Base-by-base conservation (phyloP, 2,113 vertebrate genomes). In the Psittacus erithacus region DNA sequence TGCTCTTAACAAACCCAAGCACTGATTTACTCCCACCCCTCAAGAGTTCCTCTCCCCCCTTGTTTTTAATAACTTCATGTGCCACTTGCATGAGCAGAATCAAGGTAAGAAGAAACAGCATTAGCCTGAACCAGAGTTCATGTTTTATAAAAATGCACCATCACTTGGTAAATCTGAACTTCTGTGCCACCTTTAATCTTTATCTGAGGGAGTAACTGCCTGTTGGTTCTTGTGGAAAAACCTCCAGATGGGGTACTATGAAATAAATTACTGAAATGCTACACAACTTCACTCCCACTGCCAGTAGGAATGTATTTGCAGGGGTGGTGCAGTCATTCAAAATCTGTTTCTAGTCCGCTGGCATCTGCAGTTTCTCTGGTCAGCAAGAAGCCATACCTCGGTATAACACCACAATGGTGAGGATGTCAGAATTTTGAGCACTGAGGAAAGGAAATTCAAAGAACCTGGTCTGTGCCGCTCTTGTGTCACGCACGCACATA, bases 391-490 rank as follows among this genome's bases (percentile, higher is more conserved):
- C 23, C 9, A 7, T 22, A 33, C 33, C 57, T 67, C 2, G 1
- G 13, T 27, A 12, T 15, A 50, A 63, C 8, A 47, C 38, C 0
- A 0, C 16, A 11, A 25, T 0, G 0, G 46, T 3, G 20, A 68
- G 11, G 55, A 29, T 4, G 9, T 75, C 43, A 49, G 18, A 27
- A 28, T 11, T 35, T 46, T 29, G 9, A 38, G 41, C 16, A 28
- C 17, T 57, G 44, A 11, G 73, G n/a, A 80, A 82, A 46, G 12
- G 35, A 74, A 62, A 81, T 7, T 62, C 14, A 67, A 57, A 57
- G 23, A 88, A 90, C 81, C 4, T 15, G 17, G 25, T 5, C 17
- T 41, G 31, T 6, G 1, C 38, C 19, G 18, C 55, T 67, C 80
- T 41, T 29, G 43, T n/a, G 63, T 49, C 6, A 24, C 4, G 43